Evolutionary conservation across 1,140 invertebrate genomes (phyloP), one percentile per base, ranked within the genome.

Genomic region (Cotesia chilonis): DNA sequence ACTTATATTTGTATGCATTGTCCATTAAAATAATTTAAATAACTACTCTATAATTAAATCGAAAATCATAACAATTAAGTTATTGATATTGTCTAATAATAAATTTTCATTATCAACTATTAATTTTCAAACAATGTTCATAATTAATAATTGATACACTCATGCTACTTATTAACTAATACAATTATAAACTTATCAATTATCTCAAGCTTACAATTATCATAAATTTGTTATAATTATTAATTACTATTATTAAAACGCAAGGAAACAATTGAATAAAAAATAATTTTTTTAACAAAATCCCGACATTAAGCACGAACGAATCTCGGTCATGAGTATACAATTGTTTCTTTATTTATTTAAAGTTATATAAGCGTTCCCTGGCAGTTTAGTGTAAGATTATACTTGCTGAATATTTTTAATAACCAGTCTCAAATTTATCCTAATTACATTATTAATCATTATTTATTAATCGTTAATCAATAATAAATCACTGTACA

Each of bases 81-180:
- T 28, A 28, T 28, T 28, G 28, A 28, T 28, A 28, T 4, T 47
- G 12, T 5, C 54, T 5, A 55, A 55, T 55, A n/a, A 55, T n/a
- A 55, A 14, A 55, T 55, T 55, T 47, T 47, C 4, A 55, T 57
- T 68, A 2, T 37, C 52, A 52, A 37, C 12, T 55, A 37, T 54
- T 59, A 63, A 65, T 38, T 38, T 66, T 55, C 51, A 70, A 79
- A 75, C 79, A 71, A 75, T 74, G 52, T 75, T 71, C 68, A 73
- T 72, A 71, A 76, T 75, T 70, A 69, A 66, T 7, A 81, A 78
- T 78, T 77, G 75, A 77, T 78, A 79, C 73, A 68, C 76, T 68
- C 70, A 59, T 71, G 37, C 41, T 63, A 51, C 36, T 64, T 64
- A 67, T 65, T 67, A 67, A 51, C 47, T 64, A 37, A 55, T 10